Evolutionary conservation across 2,797 vertebrate species (phyloP).

Genomic region (Galago senegalensis): DNA sequence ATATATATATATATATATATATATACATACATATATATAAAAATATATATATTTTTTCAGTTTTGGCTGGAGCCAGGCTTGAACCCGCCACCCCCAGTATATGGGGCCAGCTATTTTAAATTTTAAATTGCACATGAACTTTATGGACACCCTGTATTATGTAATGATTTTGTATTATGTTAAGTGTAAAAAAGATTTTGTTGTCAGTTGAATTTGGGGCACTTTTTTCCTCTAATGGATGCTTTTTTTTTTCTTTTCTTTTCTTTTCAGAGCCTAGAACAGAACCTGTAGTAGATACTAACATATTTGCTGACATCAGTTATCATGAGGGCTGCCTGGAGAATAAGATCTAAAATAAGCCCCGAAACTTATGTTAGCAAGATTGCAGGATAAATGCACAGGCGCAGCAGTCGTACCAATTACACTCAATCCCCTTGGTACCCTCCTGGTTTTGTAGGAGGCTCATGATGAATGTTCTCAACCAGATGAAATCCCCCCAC

Average conservation of each 20-base stretch:
- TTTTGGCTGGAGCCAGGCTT: too few species aligned
- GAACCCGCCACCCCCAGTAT: too few species aligned
- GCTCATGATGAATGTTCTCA: background rate
- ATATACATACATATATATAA: too few species aligned
- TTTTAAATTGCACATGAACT: too few species aligned
- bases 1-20: too few species aligned
- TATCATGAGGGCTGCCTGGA: background rate
- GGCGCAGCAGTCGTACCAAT: too few species aligned
- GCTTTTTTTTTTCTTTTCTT: background rate
- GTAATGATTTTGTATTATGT: background rate
- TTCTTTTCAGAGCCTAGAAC: background rate
- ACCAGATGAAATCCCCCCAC: background rate
- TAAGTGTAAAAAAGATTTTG: background rate
- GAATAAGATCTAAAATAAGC: background rate
- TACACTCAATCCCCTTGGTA: background rate
- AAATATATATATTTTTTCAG: too few species aligned
- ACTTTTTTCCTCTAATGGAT: background rate
- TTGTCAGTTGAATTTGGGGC: background rate
- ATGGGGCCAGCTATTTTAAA: too few species aligned
- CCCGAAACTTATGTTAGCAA: background rate
- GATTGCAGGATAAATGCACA: background rate
- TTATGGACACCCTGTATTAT: background rate
- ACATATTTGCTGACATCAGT: background rate
- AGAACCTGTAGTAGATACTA: background rate
- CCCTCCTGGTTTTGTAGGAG: background rate